Conservation (phyloP, 2,113 vertebrate genomes). For the Rousettus leschenaultii region DNA sequence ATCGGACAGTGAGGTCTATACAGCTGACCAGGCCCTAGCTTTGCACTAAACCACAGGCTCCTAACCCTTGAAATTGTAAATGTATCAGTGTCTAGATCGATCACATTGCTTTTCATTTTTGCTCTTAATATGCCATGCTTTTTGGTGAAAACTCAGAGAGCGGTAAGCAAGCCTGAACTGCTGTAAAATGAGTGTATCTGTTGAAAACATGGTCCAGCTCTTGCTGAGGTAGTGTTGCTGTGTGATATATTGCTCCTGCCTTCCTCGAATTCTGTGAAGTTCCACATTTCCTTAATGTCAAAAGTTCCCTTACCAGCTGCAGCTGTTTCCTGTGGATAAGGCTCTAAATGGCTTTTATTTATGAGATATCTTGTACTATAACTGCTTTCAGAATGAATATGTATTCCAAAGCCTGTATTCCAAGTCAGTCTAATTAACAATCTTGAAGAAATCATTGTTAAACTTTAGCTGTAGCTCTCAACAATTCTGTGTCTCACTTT, state of each 20-base stretch:
- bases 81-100: not conserved
- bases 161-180: not conserved
- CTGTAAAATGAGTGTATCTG: not conserved
- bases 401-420: not conserved
- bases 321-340: slow-evolving; percentile 73
- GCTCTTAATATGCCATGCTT: not conserved
- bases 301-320: slow-evolving; percentile 39
- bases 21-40: not conserved
- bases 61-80: not conserved
- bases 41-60: not conserved
- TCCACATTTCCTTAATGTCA: slow-evolving; percentile 61
- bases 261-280: slow-evolving; percentile 28
- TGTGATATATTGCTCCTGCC: slow-evolving; percentile 45
- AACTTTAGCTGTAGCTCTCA: not conserved
- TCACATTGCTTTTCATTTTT: slow-evolving; percentile 14
- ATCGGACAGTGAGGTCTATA: not conserved
- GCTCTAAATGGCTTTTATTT: slow-evolving; percentile 55
- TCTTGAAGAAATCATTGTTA: slow-evolving; percentile 52
- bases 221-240: not conserved
- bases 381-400: slow-evolving; percentile 33
- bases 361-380: slow-evolving; percentile 15
- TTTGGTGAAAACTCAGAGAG: not conserved
- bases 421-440: slow-evolving; percentile 52
- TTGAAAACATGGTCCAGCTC: not conserved
- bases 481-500: slow-evolving; percentile 31